phyloP scores from a whole-genome alignment of 2,113 vertebrate genomes.

The Eulemur rufifrons region DNA sequence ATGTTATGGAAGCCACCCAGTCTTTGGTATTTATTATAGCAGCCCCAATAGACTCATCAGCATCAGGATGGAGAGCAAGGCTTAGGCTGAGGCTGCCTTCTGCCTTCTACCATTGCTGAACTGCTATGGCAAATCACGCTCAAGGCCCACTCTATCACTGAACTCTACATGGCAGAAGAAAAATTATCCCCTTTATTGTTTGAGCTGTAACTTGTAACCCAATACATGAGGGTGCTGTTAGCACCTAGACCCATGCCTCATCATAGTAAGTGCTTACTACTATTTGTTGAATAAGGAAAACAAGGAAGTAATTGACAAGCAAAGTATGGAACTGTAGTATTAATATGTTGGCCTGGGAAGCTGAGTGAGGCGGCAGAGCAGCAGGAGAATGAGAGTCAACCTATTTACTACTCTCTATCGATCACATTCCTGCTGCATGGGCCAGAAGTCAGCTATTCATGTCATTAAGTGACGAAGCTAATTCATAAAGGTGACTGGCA shows the following conservation, averaged over 20 bases:
- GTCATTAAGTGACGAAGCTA: not conserved
- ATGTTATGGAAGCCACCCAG: not conserved
- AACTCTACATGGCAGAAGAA: not conserved
- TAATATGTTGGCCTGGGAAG: not conserved
- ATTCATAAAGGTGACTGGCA: not conserved
- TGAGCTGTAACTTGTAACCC: not conserved
- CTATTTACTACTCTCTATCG: fast-evolving
- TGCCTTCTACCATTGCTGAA: too few species aligned
- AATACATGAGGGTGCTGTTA: not conserved
- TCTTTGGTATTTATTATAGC: not conserved
- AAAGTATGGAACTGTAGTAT: not conserved
- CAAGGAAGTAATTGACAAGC: not conserved
- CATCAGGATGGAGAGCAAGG: not conserved
- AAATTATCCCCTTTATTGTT: not conserved
- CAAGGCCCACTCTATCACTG: not conserved
- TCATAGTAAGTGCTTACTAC: not conserved
- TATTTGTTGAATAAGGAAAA: not conserved
- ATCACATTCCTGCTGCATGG: not conserved
- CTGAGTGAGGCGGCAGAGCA: not conserved
- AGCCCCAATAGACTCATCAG: not conserved
- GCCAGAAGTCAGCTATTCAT: not conserved
- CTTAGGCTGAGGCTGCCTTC: not conserved
- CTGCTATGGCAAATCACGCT: not conserved
- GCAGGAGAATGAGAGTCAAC: not conserved
- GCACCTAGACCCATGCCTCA: not conserved